Evolutionary conservation across 2,888 invertebrate species (phyloP).

Genomic region (Idaea aversata): DNA sequence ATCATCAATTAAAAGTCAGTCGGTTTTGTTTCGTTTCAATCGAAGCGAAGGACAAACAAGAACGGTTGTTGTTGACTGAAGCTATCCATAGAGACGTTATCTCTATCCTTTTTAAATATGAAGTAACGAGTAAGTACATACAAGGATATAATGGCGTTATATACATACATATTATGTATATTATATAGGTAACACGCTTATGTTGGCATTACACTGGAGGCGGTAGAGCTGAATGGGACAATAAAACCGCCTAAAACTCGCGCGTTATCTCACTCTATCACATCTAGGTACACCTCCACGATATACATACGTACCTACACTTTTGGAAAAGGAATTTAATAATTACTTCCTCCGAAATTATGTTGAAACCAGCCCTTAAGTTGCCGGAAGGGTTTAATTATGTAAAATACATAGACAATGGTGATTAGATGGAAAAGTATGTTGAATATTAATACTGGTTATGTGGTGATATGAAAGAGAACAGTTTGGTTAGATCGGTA

Average conservation of each 20-base stretch:
- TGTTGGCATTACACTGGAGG: not conserved
- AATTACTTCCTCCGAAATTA: not conserved
- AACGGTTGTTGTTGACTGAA: not conserved
- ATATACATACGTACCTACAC: not conserved
- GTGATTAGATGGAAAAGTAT: not conserved
- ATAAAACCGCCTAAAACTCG: not conserved
- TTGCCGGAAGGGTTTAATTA: not conserved
- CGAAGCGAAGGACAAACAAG: not conserved
- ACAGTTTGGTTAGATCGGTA: too few species aligned
- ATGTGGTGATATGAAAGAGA: too few species aligned
- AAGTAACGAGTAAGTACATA: not conserved
- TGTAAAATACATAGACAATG: not conserved
- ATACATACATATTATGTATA: too few species aligned
- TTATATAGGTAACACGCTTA: not conserved
- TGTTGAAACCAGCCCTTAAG: not conserved
- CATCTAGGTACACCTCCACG: not conserved
- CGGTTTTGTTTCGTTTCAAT: not conserved
- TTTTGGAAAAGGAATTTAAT: not conserved
- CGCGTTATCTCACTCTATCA: not conserved
- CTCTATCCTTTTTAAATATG: not conserved
- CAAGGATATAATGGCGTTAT: too few species aligned
- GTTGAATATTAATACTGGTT: not conserved
- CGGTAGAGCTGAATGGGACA: not conserved
- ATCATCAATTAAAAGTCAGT: not conserved
- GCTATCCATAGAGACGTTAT: not conserved